Conservation (phyloP, 2,888 invertebrate species). For the Clistopyga incitator region DNA sequence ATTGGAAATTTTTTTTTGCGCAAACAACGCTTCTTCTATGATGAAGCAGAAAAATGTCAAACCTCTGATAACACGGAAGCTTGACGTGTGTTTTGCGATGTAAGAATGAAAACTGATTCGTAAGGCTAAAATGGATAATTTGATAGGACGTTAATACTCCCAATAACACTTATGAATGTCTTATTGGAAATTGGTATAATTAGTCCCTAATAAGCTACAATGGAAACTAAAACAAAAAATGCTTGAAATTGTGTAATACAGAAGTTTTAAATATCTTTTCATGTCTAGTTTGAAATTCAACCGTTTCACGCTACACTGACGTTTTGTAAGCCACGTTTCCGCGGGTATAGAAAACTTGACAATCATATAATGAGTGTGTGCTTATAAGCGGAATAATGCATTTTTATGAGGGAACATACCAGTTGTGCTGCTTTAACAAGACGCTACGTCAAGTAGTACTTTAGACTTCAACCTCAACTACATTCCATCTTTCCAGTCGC, state of each 20-base stretch:
- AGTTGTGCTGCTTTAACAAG: constrained; percentile 1
- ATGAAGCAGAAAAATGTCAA: no score
- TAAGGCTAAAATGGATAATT: neutral
- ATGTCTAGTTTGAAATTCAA: neutral
- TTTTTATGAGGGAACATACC: constrained; percentile 16
- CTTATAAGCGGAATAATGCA: neutral
- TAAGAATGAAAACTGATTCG: neutral
- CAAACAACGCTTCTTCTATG: no score
- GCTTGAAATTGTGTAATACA: neutral
- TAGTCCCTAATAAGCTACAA: neutral
- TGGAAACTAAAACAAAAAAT: neutral
- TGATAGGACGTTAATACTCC: neutral
- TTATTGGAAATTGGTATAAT: neutral
- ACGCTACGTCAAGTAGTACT: neutral
- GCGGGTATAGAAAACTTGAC: constrained; percentile 5
- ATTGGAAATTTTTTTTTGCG: no score
- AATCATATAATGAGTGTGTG: neutral
- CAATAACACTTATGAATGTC: neutral
- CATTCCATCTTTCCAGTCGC: no score
- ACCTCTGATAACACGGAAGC: neutral
- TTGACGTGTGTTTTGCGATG: neutral
- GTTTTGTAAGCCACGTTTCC: neutral
- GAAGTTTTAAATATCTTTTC: neutral
- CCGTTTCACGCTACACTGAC: neutral
- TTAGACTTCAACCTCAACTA: no score